Percentiles rank a stretch among this genome's conserved stretches.
Conservation (phyloP, 2,888 invertebrate species). For the Tribolium freemani region DNA sequence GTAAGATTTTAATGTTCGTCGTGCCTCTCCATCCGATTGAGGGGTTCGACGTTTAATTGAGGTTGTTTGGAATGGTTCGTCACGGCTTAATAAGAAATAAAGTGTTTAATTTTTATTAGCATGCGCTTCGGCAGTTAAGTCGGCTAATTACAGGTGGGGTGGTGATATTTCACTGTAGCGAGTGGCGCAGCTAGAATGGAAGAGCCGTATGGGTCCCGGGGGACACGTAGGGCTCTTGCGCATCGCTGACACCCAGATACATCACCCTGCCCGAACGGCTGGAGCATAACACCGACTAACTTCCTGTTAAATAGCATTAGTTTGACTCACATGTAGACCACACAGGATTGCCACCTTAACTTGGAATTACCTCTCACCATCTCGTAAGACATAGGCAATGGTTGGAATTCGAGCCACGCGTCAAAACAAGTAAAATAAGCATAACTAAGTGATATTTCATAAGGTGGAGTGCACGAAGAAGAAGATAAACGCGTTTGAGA, state of each 20-base stretch:
- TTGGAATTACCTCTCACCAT: conserved; percentile 17
- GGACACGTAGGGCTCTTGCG: conserved; percentile 45
- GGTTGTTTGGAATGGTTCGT: neutral
- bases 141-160: conserved; percentile 45
- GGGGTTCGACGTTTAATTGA: neutral
- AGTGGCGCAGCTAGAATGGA: conserved; percentile 18
- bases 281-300: conserved; percentile 53
- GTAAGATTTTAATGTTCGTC: no score
- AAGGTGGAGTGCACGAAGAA: conserved; percentile 27
- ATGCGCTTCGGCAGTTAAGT: conserved; percentile 38
- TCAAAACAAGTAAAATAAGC: conserved; percentile 39
- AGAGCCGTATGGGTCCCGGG: conserved; percentile 36
- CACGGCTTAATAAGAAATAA: conserved; percentile 15
- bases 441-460: conserved; percentile 45
- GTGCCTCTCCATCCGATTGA: neutral
- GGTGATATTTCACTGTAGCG: conserved; percentile 46
- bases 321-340: conserved; percentile 46
- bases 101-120: conserved; percentile 43
- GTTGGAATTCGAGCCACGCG: neutral
- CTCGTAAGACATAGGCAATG: no score
- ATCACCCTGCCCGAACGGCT: conserved; percentile 51
- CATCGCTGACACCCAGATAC: conserved; percentile 54
- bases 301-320: conserved; percentile 56
- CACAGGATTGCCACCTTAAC: conserved; percentile 28
- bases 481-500: conserved; percentile 43